These are phyloP conservation scores for Charaxes varanes DNA, from an alignment of 1,140 invertebrate species.

Conservation along the genomic window DNA sequence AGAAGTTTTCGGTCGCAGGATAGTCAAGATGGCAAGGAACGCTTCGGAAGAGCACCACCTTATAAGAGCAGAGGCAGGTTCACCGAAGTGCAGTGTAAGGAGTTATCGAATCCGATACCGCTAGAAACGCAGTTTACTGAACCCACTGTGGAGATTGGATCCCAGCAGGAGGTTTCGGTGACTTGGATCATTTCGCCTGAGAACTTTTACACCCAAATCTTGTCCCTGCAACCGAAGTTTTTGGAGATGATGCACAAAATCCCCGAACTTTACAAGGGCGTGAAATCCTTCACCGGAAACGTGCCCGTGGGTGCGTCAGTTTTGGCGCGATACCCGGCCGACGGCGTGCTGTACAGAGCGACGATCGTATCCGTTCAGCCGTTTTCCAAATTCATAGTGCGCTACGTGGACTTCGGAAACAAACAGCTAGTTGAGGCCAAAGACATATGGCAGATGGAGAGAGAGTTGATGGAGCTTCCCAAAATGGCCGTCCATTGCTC, in stretches of 20 bases:
- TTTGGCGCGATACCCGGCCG: slow-evolving; percentile 80
- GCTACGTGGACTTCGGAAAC: slow-evolving; percentile 86
- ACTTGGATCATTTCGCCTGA: slow-evolving; percentile 74
- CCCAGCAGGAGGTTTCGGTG: slow-evolving; percentile 57
- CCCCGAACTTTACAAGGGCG: slow-evolving; percentile 76
- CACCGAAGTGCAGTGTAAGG: slow-evolving; percentile 48
- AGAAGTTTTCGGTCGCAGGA: slow-evolving; percentile 44
- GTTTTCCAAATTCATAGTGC: slow-evolving; percentile 76
- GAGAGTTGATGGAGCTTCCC: slow-evolving; percentile 79
- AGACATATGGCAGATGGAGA: slow-evolving; percentile 81
- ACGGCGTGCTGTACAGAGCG: slow-evolving; percentile 80
- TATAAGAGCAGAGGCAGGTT: slow-evolving; percentile 41
- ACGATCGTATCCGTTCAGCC: slow-evolving; percentile 75
- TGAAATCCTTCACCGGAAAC: slow-evolving; percentile 62
- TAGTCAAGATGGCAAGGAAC: slow-evolving; percentile 29
- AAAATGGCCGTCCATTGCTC: slow-evolving; percentile 81
- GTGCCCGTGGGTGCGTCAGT: slow-evolving; percentile 76
- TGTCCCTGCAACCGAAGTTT: slow-evolving; percentile 74
- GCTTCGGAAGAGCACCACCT: slow-evolving; percentile 34
- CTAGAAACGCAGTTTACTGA: slow-evolving; percentile 37
- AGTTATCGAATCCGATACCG: slow-evolving; percentile 38
- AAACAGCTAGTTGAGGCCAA: slow-evolving; percentile 73
- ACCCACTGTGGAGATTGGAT: slow-evolving; percentile 38
- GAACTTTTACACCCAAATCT: slow-evolving; percentile 81
- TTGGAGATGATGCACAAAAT: slow-evolving; percentile 81